These are phyloP conservation scores for Leucoptera coffeella DNA, from an alignment of 2,888 invertebrate genomes.

Conservation along the genomic window DNA sequence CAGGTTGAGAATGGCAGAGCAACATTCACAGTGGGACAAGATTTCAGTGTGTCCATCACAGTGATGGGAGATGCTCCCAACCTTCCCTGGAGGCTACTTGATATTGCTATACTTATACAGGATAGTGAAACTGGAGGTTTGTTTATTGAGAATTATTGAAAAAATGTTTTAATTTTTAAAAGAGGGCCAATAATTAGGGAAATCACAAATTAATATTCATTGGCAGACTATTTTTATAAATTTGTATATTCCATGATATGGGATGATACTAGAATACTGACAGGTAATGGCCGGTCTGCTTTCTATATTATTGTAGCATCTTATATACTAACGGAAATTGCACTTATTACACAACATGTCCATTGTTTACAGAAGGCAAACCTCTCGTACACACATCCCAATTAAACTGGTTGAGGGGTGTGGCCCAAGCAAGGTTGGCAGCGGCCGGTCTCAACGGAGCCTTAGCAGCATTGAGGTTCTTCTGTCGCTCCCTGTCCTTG, in stretches of 20 bases:
- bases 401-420: constrained; percentile 87
- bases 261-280: too few species aligned
- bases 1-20: constrained; percentile 90
- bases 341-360: too few species aligned
- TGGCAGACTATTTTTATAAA: too few species aligned
- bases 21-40: constrained; percentile 89
- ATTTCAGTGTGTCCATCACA: constrained; percentile 93
- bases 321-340: too few species aligned
- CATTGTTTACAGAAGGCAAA: constrained; percentile 70
- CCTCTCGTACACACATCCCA: constrained; percentile 91
- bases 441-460: constrained; percentile 70
- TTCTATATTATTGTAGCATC: too few species aligned
- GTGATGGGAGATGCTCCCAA: constrained; percentile 93
- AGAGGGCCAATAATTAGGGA: too few species aligned
- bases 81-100: constrained; percentile 92
- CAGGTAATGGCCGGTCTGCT: too few species aligned
- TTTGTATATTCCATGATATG: too few species aligned
- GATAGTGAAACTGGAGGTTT: constrained; percentile 92
- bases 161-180: too few species aligned
- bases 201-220: too few species aligned
- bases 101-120: constrained; percentile 92
- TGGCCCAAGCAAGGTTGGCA: constrained; percentile 84
- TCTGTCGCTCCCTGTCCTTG: constrained; percentile 91
- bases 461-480: constrained; percentile 66
- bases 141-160: too few species aligned